Evolutionary conservation across 1,140 invertebrate species (phyloP).

Genomic region (Semibalanus balanoides): DNA sequence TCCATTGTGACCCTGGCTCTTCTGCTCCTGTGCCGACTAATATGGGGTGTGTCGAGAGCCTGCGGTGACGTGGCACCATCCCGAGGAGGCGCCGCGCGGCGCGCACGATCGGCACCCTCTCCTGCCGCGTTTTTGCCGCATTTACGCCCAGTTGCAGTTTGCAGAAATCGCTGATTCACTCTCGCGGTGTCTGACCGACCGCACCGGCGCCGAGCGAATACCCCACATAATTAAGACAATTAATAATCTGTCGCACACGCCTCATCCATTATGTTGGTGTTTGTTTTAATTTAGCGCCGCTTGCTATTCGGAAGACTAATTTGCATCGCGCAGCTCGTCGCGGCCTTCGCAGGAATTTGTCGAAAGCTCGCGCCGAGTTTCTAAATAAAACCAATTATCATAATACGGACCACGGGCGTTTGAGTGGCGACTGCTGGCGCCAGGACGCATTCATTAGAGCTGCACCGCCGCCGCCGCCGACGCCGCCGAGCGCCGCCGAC

Average conservation of each 20-base stretch:
- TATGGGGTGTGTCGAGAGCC: no score
- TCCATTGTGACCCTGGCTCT: no score
- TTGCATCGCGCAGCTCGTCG: background rate
- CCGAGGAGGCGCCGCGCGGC: no score
- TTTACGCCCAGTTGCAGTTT: background rate
- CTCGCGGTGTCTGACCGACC: background rate
- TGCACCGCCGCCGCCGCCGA: no score
- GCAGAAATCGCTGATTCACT: background rate
- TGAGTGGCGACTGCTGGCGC: background rate
- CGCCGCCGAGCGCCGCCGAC: no score
- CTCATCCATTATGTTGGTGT: background rate
- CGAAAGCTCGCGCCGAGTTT: background rate
- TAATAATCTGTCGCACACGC: background rate
- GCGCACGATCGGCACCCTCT: no score
- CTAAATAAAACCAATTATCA: conserved; percentile 3
- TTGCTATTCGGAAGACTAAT: background rate
- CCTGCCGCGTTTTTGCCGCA: background rate
- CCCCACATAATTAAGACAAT: background rate
- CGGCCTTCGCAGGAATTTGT: background rate
- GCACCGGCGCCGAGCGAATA: background rate
- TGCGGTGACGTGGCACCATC: no score
- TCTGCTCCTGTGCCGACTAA: no score
- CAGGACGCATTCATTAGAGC: background rate
- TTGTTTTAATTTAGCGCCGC: background rate
- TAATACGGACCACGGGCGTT: background rate